Conservation (phyloP, 2,797 vertebrate species). For the Cichlasoma orientale region DNA sequence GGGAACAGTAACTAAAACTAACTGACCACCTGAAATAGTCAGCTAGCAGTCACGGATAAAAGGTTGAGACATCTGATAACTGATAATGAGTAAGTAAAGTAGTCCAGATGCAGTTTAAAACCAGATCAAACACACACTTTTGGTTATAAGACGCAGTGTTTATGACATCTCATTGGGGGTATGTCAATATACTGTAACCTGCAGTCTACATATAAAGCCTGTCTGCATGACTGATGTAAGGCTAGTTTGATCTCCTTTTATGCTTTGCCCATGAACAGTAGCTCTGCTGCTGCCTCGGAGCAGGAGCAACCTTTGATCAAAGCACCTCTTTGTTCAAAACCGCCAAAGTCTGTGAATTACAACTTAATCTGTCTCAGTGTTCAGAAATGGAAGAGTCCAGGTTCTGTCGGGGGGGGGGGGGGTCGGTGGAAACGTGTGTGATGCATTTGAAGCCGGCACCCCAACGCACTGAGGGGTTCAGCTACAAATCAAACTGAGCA, state of each 20-base stretch:
- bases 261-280: background rate
- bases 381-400: background rate
- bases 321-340: background rate
- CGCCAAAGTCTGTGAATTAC: background rate
- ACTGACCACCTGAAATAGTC: no score
- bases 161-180: no score
- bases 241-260: background rate
- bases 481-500: no score
- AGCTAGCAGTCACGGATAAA: background rate
- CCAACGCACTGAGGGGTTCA: no score
- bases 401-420: background rate
- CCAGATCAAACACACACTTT: background rate
- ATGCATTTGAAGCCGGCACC: background rate
- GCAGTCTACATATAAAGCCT: background rate
- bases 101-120: background rate
- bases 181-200: background rate
- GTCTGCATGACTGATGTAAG: background rate
- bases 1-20: background rate
- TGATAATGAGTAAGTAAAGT: background rate
- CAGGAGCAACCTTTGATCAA: background rate
- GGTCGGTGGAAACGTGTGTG: background rate
- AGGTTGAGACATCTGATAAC: background rate
- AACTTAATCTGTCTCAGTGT: background rate
- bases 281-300: background rate
- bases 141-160: background rate